phyloP scores from a whole-genome alignment of 2,113 vertebrate species.

The Ivindomyrus marchei region DNA sequence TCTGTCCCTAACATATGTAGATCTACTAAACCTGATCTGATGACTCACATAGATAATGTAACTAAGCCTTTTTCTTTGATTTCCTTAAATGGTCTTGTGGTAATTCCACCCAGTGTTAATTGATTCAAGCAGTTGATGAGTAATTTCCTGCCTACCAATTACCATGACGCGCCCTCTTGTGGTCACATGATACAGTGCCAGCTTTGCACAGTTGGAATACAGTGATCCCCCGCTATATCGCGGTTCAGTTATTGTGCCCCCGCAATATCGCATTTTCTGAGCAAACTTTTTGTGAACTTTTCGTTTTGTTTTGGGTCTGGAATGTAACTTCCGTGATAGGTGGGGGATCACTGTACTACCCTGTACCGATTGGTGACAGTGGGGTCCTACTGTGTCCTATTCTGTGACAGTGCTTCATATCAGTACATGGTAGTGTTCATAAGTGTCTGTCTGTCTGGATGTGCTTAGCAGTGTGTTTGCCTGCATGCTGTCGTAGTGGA shows the following conservation, averaged over 20 bases:
- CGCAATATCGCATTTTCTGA: no score
- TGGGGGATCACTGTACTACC: no score
- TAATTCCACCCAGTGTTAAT: no score
- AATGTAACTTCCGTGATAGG: no score
- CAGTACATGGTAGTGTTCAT: not conserved
- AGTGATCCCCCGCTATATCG: no score
- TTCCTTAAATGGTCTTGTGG: no score
- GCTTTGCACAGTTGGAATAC: not conserved
- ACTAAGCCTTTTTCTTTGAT: no score
- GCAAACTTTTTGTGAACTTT: no score
- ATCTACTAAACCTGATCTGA: not conserved
- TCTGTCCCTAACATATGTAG: not conserved
- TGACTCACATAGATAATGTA: not conserved
- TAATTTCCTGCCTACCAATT: no score
- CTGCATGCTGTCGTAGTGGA: not conserved
- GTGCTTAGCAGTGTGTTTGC: not conserved
- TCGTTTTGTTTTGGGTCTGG: no score
- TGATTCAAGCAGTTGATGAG: no score
- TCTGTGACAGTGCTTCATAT: not conserved
- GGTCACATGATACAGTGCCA: not conserved
- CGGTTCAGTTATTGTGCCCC: no score
- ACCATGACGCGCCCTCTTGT: not conserved
- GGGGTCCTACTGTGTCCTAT: not conserved
- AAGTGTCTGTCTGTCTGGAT: not conserved
- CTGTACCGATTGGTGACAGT: not conserved